Conservation (phyloP, 2,113 vertebrate species). For the Ranitomeya imitator region DNA sequence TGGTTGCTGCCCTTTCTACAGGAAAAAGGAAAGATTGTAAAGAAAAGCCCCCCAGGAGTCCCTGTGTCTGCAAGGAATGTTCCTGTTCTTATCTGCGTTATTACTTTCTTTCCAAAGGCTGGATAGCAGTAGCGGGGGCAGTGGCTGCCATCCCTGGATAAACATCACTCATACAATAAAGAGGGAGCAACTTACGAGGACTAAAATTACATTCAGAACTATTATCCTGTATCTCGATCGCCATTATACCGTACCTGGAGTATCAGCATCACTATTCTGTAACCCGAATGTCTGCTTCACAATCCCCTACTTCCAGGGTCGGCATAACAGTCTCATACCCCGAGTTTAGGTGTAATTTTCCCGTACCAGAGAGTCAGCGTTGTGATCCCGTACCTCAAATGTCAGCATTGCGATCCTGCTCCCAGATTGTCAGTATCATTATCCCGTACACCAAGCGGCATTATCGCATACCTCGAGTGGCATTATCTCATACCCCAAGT, state of each 20-base stretch:
- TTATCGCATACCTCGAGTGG: neutral
- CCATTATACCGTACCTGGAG: too few relatives aligned
- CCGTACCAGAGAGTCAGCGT: neutral
- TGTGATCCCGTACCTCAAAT: neutral
- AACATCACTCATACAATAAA: too few relatives aligned
- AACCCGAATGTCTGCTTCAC: too few relatives aligned
- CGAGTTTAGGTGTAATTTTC: too few relatives aligned
- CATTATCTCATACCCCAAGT: neutral
- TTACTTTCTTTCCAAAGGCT: neutral
- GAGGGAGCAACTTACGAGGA: too few relatives aligned
- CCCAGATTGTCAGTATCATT: neutral
- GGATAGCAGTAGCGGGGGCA: too few relatives aligned
- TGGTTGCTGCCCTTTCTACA: conserved; percentile 42
- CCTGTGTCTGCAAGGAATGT: conserved; percentile 9
- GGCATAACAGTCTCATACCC: too few relatives aligned
- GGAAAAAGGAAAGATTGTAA: conserved; percentile 33
- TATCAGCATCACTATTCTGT: too few relatives aligned
- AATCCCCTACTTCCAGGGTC: too few relatives aligned
- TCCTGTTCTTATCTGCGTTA: neutral
- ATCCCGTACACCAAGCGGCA: neutral
- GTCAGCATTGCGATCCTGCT: neutral
- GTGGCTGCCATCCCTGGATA: neutral
- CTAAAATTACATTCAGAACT: too few relatives aligned
- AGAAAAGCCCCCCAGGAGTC: neutral
- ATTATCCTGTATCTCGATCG: too few relatives aligned